phyloP scores from a whole-genome alignment of 2,888 invertebrate genomes.

The Mythimna albipuncta region DNA sequence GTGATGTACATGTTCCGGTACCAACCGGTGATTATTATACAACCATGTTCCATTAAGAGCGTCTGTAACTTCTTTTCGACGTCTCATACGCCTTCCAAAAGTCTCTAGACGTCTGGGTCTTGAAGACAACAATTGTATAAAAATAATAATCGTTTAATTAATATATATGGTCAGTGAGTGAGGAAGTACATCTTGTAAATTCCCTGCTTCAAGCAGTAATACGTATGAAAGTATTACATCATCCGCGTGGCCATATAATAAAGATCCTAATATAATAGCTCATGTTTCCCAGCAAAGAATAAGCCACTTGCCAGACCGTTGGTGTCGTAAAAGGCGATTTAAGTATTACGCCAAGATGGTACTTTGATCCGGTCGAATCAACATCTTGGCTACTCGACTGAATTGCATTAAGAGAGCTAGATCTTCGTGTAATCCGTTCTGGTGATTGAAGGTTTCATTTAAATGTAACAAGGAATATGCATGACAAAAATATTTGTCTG shows the following conservation, averaged over 20 bases:
- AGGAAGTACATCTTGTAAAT: not conserved
- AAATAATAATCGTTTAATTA: too few species aligned
- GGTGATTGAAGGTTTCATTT: not conserved
- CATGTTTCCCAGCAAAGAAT: constrained; percentile 14
- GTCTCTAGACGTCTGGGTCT: too few species aligned
- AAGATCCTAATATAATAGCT: not conserved
- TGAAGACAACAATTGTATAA: too few species aligned
- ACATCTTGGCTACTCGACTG: not conserved
- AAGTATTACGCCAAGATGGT: constrained; percentile 28
- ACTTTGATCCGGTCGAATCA: constrained; percentile 35
- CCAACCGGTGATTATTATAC: too few species aligned
- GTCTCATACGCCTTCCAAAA: too few species aligned
- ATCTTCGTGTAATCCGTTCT: not conserved
- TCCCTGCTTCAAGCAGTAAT: not conserved
- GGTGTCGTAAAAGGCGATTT: constrained; percentile 38
- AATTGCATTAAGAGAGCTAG: not conserved
- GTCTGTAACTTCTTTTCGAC: too few species aligned
- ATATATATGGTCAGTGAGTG: not conserved
- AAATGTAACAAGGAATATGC: too few species aligned
- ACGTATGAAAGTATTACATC: constrained; percentile 2
- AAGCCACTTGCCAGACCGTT: constrained; percentile 20
- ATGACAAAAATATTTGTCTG: too few species aligned
- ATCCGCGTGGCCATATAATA: constrained; percentile 10
- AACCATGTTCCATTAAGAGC: too few species aligned
- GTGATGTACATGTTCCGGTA: too few species aligned